Evolutionary conservation across 2,797 vertebrate genomes (phyloP).

Genomic region (Argentina silus): DNA sequence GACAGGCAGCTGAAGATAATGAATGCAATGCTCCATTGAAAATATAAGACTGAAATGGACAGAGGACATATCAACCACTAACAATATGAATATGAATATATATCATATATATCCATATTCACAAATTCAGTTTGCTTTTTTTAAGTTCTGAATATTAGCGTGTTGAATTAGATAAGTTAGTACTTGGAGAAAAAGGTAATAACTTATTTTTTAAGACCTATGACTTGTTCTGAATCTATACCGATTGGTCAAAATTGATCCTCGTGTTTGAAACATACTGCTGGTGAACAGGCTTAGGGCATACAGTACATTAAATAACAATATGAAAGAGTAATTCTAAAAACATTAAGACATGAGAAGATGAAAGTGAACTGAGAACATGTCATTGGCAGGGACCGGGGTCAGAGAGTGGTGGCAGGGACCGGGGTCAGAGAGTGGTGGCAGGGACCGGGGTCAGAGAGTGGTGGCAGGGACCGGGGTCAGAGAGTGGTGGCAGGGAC

Average conservation of each 20-base stretch:
- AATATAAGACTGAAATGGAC: too few relatives aligned
- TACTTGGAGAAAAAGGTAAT: too few relatives aligned
- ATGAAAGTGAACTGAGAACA: too few relatives aligned
- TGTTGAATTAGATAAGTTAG: too few relatives aligned
- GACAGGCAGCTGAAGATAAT: constrained; percentile 26
- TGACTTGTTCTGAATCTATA: background rate
- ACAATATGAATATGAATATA: background rate
- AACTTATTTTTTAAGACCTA: too few relatives aligned
- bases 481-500: constrained; percentile 1
- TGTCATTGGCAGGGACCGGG: background rate
- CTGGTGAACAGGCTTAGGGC: constrained; percentile 21
- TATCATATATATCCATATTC: too few relatives aligned
- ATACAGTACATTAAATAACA: constrained; percentile 4
- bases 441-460: background rate
- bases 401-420: constrained; percentile 6
- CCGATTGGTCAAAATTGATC: background rate
- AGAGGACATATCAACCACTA: too few relatives aligned
- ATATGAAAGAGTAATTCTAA: background rate
- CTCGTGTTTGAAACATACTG: constrained; percentile 3
- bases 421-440: constrained; percentile 2
- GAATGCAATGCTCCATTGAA: too few relatives aligned
- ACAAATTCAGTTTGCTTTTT: too few relatives aligned
- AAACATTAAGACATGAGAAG: background rate
- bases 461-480: constrained; percentile 2
- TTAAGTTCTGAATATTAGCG: too few relatives aligned